Evolutionary conservation across 2,888 invertebrate species (phyloP), one percentile per base, ranked within the genome.

Genomic region (Aelia acuminata): DNA sequence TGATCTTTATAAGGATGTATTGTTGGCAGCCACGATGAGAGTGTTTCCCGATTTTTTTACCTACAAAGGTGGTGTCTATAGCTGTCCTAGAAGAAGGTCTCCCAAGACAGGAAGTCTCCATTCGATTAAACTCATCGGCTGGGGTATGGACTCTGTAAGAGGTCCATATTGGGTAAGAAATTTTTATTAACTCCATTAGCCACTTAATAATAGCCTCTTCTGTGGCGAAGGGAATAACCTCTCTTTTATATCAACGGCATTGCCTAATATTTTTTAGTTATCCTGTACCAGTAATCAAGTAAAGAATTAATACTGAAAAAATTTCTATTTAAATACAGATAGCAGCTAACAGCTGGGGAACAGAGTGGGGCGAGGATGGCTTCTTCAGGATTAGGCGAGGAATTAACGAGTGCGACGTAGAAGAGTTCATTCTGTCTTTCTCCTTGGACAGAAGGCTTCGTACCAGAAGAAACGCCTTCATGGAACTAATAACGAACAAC

Each of bases 331-430:
- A 18, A 75, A 26, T 88, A 3, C 57, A 98, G 98, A 94, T 97
- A 91, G 97, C 96, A 75, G 97, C 97, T 84, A 99, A 99, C 93
- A 98, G 98, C 50, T 99, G 99, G 99, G 98, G 99, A 15, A 91
- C 92, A 0, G 93, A 95, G 90, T 99, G 98, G 98, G 99, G 98
- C 18, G 98, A 98, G 92, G 93, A 95, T 90, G 99, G 99, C 0
- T 96, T 95, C 92, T 98, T 99, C 95, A 94, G 96, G 89, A 98
- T 99, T 91, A 92, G 94, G 10, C 95, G 96, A 89, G 98, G 98
- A 75, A 92, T 92, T 88, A 96, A 98, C 93, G 98, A 98, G 92
- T 96, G 97, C 91, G 96, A 96, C 90, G 98, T 99, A 91, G 98
- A 99, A 92, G 95, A 95, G 3, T 98, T 96, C 92, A 96, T 98